A percentile compares a stretch with the other conserved stretches of the same genome.
phyloP scores from a whole-genome alignment of 2,888 invertebrate species.

The Cerastoderma edule region DNA sequence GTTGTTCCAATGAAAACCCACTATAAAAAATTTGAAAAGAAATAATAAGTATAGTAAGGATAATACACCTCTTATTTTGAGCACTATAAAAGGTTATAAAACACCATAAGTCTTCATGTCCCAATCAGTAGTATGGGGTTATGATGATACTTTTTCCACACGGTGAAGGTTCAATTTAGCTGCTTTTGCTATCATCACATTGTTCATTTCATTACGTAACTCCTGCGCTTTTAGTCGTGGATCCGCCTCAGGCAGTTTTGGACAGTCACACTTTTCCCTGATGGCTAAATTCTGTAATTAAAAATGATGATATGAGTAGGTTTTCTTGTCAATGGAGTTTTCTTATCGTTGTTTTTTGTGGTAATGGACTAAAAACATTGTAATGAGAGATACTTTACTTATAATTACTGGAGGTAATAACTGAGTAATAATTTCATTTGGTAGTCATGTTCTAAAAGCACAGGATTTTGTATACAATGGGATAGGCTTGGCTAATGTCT shows the following conservation, averaged over 20 bases:
- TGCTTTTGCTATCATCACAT: constrained; percentile 50
- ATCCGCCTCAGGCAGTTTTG: constrained; percentile 70
- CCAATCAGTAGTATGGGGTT: not conserved
- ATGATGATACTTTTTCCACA: constrained; percentile 17
- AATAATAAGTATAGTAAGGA: not conserved
- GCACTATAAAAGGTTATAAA: not conserved
- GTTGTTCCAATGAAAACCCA: not conserved
- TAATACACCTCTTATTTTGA: not conserved
- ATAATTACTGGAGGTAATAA: not conserved
- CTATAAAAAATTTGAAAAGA: not conserved
- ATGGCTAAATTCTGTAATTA: constrained; percentile 69
- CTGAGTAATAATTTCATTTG: not conserved
- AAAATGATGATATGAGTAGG: too few relatives aligned
- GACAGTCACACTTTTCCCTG: constrained; percentile 72
- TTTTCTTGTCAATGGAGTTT: not conserved
- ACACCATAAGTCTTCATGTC: not conserved
- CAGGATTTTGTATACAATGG: not conserved
- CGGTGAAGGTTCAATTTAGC: constrained; percentile 62
- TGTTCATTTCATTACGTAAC: constrained; percentile 55
- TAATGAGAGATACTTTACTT: not conserved
- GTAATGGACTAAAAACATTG: not conserved
- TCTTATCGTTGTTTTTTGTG: not conserved
- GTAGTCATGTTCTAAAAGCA: not conserved
- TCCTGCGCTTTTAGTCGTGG: constrained; percentile 68
- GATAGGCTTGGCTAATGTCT: too few relatives aligned